Conservation (phyloP, 2,888 invertebrate genomes). For the Omphaloscelis lunosa region DNA sequence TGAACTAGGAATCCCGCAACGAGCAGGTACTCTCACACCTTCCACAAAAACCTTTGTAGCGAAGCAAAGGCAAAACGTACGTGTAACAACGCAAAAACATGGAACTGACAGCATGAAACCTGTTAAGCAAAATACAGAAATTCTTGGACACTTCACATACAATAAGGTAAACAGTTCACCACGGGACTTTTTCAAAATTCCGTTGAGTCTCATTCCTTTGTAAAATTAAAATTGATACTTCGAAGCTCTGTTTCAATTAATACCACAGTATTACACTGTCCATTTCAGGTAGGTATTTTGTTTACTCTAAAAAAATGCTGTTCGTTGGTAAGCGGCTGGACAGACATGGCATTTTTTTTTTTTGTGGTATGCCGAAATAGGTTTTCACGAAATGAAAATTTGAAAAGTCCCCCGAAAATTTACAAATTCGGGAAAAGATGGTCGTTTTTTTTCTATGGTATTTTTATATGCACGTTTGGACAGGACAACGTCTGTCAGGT, state of each 20-base stretch:
- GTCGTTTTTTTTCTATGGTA: too few species aligned
- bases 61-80: background rate
- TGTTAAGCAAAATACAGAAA: constrained; percentile 9
- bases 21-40: background rate
- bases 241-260: background rate
- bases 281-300: too few species aligned
- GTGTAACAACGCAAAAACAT: constrained; percentile 5
- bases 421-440: too few species aligned
- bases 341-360: too few species aligned
- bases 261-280: background rate
- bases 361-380: too few species aligned
- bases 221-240: background rate
- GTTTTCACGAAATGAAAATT: too few species aligned
- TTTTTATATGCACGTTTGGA: too few species aligned
- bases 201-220: background rate
- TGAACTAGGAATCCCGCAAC: background rate
- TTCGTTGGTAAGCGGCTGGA: too few species aligned
- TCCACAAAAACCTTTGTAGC: constrained; percentile 10
- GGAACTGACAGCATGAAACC: background rate
- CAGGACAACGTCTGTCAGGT: too few species aligned
- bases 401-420: too few species aligned
- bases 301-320: too few species aligned
- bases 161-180: background rate
- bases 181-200: background rate
- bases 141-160: background rate